These are phyloP conservation scores for Polypterus senegalus DNA, from an alignment of 2,113 vertebrate genomes.

Conservation along the genomic window DNA sequence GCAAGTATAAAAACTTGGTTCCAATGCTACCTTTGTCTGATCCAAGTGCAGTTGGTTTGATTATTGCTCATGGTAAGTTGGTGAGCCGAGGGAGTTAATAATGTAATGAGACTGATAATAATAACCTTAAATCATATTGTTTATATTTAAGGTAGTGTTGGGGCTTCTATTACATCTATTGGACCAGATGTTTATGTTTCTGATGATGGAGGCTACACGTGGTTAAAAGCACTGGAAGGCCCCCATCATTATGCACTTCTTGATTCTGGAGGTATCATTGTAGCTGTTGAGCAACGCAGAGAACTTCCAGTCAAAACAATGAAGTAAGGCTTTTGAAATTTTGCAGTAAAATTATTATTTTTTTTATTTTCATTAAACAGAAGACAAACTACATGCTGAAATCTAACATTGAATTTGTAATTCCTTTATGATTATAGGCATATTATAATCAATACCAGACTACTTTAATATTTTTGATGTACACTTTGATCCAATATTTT, in stretches of 20 bases:
- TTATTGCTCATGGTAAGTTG: conserved; percentile 54
- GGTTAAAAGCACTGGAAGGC: conserved; percentile 45
- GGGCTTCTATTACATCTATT: conserved; percentile 46
- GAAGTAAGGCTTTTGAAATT: conserved; percentile 36
- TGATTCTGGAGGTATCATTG: conserved; percentile 58
- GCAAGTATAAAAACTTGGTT: conserved; percentile 40
- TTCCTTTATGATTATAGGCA: too few relatives aligned
- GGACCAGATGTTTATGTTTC: conserved; percentile 56
- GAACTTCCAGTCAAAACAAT: conserved; percentile 46
- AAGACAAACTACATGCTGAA: neutral
- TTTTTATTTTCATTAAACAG: neutral
- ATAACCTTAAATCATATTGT: too few relatives aligned
- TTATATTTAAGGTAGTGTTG: conserved; percentile 43
- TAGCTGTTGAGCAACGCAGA: conserved; percentile 47
- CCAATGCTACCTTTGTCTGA: conserved; percentile 53
- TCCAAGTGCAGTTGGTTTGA: conserved; percentile 44
- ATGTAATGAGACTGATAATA: too few relatives aligned
- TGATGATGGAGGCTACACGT: conserved; percentile 55
- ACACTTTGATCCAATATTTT: too few relatives aligned
- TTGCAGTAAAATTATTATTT: neutral
- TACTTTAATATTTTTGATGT: too few relatives aligned
- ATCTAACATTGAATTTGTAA: neutral
- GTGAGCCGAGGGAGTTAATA: neutral
- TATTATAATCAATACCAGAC: too few relatives aligned
- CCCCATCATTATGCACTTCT: conserved; percentile 59